Conservation (phyloP, 1,140 invertebrate genomes). For the Drosophila parvula region DNA sequence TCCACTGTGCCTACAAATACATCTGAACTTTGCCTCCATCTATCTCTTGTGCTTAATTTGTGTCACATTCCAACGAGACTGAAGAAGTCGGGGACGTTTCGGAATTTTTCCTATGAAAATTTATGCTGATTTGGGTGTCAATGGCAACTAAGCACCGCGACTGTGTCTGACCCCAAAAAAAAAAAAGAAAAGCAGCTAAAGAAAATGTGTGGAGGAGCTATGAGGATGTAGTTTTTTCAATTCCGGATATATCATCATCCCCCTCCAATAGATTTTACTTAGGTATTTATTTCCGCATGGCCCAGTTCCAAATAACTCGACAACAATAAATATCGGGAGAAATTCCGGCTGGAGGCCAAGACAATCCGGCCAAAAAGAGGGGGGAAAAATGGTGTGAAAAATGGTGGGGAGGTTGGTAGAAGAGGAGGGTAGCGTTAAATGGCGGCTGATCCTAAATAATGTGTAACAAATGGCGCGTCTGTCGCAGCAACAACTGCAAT, state of each 20-base stretch:
- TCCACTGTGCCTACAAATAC: neutral
- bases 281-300: slow-evolving; percentile 70
- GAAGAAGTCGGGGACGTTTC: slow-evolving; percentile 14
- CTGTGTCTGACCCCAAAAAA: neutral
- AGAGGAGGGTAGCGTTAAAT: slow-evolving; percentile 21
- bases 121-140: slow-evolving; percentile 50
- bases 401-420: slow-evolving; percentile 2
- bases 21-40: neutral
- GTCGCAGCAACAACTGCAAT: slow-evolving; percentile 67
- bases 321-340: slow-evolving; percentile 64
- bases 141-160: slow-evolving; percentile 12
- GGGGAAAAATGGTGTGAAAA: neutral
- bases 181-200: neutral
- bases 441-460: slow-evolving; percentile 64
- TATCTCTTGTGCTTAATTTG: slow-evolving; percentile 39
- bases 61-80: slow-evolving; percentile 32
- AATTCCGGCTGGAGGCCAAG: slow-evolving; percentile 49
- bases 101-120: slow-evolving; percentile 43
- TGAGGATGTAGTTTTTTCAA: slow-evolving; percentile 28
- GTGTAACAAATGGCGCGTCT: slow-evolving; percentile 79
- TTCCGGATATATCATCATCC: slow-evolving; percentile 43
- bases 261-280: slow-evolving; percentile 40
- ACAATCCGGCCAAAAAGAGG: neutral
- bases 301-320: slow-evolving; percentile 56
- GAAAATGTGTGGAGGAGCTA: neutral